Evolutionary conservation across 2,888 invertebrate genomes (phyloP).

Genomic region (Ecliptopera silaceata): DNA sequence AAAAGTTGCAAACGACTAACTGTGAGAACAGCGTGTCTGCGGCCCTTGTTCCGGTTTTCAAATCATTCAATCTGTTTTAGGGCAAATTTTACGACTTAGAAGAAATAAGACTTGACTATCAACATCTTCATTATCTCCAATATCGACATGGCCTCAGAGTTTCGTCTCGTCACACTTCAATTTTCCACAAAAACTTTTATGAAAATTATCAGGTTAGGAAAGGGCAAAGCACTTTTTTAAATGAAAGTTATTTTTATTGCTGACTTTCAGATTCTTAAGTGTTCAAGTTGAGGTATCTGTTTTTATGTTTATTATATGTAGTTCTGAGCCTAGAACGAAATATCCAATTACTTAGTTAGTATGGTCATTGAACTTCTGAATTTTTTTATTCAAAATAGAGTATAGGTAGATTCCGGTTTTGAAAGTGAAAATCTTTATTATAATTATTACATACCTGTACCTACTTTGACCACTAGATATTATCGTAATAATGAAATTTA

Average conservation of each 20-base stretch:
- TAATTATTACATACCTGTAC: conserved; percentile 7
- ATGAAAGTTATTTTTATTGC: conserved; percentile 52
- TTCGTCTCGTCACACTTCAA: conserved; percentile 31
- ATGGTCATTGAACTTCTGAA: neutral
- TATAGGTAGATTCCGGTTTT: neutral
- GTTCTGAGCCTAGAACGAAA: too few relatives aligned
- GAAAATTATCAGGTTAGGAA: conserved; percentile 41
- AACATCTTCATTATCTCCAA: conserved; percentile 20
- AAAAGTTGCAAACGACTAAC: conserved; percentile 59
- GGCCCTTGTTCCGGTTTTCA: conserved; percentile 48
- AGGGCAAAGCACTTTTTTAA: conserved; percentile 49
- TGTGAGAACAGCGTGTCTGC: conserved; percentile 49
- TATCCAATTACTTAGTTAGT: neutral
- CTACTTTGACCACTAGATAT: too few relatives aligned
- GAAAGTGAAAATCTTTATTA: neutral
- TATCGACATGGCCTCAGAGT: conserved; percentile 15
- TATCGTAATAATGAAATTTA: conserved; percentile 53
- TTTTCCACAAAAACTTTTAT: conserved; percentile 39
- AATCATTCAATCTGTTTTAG: conserved; percentile 44
- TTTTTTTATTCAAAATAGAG: neutral
- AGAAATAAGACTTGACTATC: conserved; percentile 32
- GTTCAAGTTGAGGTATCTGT: neutral
- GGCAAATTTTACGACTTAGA: conserved; percentile 36
- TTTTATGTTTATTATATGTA: neutral
- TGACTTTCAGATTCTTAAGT: conserved; percentile 1